These are phyloP conservation scores for Laterallus jamaicensis DNA, from an alignment of 2,113 vertebrate species.

Conservation along the genomic window DNA sequence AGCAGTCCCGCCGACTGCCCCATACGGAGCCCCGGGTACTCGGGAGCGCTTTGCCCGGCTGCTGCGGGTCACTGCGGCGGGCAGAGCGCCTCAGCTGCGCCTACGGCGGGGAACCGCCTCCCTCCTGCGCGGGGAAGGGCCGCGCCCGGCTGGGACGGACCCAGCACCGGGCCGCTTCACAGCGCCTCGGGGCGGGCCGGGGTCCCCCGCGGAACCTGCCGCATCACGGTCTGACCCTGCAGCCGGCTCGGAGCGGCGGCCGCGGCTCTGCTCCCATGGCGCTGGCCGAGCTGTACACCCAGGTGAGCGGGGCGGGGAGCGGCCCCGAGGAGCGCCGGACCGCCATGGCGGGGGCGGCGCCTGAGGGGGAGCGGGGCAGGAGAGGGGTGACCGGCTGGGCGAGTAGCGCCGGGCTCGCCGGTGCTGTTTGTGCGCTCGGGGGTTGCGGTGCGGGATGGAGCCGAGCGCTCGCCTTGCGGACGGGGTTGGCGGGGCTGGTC, in stretches of 20 bases:
- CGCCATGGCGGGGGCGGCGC: neutral
- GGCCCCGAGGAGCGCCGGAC: neutral
- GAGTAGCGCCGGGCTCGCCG: fast-evolving
- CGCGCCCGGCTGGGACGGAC: neutral
- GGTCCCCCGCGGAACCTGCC: neutral
- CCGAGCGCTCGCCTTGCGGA: fast-evolving
- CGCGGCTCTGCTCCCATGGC: constrained; percentile 75
- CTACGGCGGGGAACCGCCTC: neutral
- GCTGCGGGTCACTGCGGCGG: neutral
- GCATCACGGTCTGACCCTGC: neutral
- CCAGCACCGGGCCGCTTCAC: neutral
- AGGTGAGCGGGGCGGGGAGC: constrained; percentile 76
- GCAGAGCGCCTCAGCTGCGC: neutral
- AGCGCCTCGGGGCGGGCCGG: neutral
- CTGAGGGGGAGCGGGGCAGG: neutral
- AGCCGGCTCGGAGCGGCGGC: neutral
- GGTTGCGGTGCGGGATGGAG: fast-evolving
- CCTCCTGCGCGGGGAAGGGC: neutral
- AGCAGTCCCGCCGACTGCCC: fast-evolving
- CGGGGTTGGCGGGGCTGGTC: neutral
- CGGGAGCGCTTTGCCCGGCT: fast-evolving
- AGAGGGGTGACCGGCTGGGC: neutral
- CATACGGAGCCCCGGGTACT: fast-evolving
- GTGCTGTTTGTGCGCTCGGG: neutral
- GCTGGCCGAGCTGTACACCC: constrained; percentile 87